A percentile compares a stretch with the other conserved stretches of the same genome.
Evolutionary conservation across 2,113 vertebrate species (phyloP).

Genomic region (Tenrec ecaudatus): DNA sequence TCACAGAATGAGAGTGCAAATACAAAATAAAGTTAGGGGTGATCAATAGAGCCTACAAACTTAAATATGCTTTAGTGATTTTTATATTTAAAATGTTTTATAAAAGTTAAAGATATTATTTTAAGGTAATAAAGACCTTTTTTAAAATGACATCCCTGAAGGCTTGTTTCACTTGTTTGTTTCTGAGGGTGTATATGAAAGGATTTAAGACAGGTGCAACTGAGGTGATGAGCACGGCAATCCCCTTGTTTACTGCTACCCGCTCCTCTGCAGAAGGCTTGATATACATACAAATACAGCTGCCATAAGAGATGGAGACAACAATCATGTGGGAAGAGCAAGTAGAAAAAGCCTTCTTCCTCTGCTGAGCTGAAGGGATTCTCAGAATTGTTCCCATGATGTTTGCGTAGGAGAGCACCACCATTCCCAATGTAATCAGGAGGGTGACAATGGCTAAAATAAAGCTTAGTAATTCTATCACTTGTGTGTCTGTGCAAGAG

Average conservation of each 20-base stretch:
- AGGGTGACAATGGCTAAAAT: not conserved
- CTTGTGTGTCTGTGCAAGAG: constrained; percentile 25
- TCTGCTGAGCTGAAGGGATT: not conserved
- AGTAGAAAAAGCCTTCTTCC: constrained; percentile 8
- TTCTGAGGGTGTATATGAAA: constrained; percentile 66
- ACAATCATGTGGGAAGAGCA: constrained; percentile 50
- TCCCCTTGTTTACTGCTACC: constrained; percentile 26
- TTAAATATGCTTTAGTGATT: not conserved
- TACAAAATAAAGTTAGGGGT: too few species aligned
- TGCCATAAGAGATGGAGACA: constrained; percentile 49
- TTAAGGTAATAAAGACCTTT: not conserved
- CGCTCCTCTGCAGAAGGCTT: constrained; percentile 45
- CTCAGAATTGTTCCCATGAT: not conserved
- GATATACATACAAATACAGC: constrained; percentile 56
- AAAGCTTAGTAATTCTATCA: not conserved
- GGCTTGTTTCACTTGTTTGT: constrained; percentile 59
- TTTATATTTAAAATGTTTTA: too few species aligned
- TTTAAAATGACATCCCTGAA: not conserved
- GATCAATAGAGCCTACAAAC: too few species aligned
- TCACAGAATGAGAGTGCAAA: too few species aligned
- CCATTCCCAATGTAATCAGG: not conserved
- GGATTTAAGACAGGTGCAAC: constrained; percentile 46
- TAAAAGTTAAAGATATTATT: not conserved
- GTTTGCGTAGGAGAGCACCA: not conserved
- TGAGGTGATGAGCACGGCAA: not conserved